These are phyloP conservation scores for Zosterops borbonicus DNA, from an alignment of 2,113 vertebrate genomes.

Conservation along the genomic window DNA sequence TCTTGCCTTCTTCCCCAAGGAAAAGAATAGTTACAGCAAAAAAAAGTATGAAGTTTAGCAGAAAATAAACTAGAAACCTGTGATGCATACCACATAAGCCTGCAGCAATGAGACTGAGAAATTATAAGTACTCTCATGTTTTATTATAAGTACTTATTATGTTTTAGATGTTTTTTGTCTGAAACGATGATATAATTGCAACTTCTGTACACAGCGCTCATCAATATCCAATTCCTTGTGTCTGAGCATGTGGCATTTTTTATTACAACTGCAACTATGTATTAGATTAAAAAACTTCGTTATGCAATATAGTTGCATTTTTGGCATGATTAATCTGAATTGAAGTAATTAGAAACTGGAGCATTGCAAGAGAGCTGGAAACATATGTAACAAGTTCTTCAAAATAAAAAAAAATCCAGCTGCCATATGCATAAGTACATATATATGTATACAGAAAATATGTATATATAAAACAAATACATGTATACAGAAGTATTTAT, in stretches of 20 bases:
- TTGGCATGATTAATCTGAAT: constrained; percentile 40
- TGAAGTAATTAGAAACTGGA: constrained; percentile 41
- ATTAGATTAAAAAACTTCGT: constrained; percentile 42
- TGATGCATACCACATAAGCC: background rate
- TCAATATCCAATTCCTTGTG: background rate
- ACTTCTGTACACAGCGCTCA: background rate
- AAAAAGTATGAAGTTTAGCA: background rate
- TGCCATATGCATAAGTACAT: background rate
- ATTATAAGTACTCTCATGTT: background rate
- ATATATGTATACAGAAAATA: background rate
- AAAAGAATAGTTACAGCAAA: background rate
- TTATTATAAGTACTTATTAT: background rate
- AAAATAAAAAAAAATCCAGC: constrained; percentile 9
- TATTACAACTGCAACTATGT: constrained; percentile 24
- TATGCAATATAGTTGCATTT: constrained; percentile 17
- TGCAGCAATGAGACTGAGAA: background rate
- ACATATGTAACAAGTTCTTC: background rate
- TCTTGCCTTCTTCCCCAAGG: background rate
- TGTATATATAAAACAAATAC: background rate
- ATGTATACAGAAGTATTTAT: background rate
- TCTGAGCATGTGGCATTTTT: background rate
- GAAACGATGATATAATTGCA: background rate
- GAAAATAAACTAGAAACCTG: background rate
- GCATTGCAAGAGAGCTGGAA: background rate
- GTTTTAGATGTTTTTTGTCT: constrained; percentile 17